Conservation (phyloP, 2,113 vertebrate genomes). For the Bucco capensis region DNA sequence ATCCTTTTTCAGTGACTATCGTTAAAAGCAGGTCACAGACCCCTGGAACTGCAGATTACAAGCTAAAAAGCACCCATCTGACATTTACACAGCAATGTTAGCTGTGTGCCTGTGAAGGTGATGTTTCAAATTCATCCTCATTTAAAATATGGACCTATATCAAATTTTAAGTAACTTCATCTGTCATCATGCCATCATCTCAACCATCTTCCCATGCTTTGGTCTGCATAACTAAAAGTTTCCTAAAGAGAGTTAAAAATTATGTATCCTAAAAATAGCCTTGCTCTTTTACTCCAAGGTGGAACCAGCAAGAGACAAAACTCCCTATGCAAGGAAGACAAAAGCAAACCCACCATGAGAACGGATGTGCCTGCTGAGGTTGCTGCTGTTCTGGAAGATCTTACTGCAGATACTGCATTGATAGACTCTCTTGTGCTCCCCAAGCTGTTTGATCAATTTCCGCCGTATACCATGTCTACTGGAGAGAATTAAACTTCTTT, state of each 20-base stretch:
- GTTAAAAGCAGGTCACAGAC: not conserved
- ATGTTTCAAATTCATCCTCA: rapidly evolving
- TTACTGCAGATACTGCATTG: conserved; percentile 92
- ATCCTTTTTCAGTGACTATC: not conserved
- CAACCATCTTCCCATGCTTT: not conserved
- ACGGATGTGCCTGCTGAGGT: conserved; percentile 94
- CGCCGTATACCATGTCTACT: conserved; percentile 77
- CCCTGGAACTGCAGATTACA: not conserved
- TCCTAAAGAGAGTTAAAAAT: not conserved
- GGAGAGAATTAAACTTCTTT: conserved; percentile 75
- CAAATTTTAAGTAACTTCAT: not conserved
- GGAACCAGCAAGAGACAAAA: not conserved
- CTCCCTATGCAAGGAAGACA: not conserved
- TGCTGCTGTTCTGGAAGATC: conserved; percentile 99
- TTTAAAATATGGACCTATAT: not conserved
- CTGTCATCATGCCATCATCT: not conserved
- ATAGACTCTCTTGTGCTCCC: conserved; percentile 91
- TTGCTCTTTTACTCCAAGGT: not conserved
- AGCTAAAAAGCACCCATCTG: not conserved
- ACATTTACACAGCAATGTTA: not conserved
- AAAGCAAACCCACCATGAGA: conserved; percentile 85
- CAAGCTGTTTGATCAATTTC: conserved; percentile 77
- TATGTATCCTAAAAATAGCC: not conserved
- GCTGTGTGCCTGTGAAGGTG: not conserved
- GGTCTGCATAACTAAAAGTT: not conserved